phyloP scores from a whole-genome alignment of 2,113 vertebrate genomes.

The Aphyosemion australe region DNA sequence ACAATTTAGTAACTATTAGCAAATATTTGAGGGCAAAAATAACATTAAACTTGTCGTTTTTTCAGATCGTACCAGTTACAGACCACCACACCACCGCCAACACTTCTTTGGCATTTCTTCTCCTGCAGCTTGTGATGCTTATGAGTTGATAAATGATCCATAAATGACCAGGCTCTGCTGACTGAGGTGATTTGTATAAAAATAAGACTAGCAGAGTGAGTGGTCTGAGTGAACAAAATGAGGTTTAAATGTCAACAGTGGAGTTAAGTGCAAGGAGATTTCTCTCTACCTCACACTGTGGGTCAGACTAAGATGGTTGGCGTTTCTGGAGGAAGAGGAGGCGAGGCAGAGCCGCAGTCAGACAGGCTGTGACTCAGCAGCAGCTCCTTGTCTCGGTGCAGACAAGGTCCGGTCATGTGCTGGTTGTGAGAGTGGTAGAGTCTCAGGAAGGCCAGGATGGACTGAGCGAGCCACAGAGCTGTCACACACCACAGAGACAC shows the following conservation, averaged over 20 bases:
- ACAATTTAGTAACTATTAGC: no score
- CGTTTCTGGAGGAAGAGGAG: conserved; percentile 51
- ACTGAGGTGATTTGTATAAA: neutral
- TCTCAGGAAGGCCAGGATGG: conserved; percentile 80
- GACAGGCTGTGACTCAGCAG: conserved; percentile 66
- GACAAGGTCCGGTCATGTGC: conserved; percentile 74
- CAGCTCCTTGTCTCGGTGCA: conserved; percentile 79
- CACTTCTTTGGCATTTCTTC: conserved; percentile 26
- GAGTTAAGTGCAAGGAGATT: neutral
- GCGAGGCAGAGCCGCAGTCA: conserved; percentile 52
- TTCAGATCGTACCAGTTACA: neutral
- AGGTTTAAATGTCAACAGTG: neutral
- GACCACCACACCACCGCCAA: neutral
- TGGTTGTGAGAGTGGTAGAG: conserved; percentile 82
- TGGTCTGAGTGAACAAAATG: neutral
- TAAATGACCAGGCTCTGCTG: neutral
- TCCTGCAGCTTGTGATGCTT: neutral
- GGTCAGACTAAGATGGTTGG: conserved; percentile 67
- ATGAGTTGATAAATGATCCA: neutral
- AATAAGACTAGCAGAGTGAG: neutral
- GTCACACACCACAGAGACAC: conserved; percentile 78
- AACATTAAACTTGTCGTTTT: neutral
- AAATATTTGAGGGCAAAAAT: neutral
- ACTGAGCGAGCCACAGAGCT: conserved; percentile 77
- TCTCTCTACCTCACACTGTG: neutral